A percentile compares a stretch with the other conserved stretches of the same genome.
Conservation (phyloP, 2,888 invertebrate genomes). For the Dryococelus australis region DNA sequence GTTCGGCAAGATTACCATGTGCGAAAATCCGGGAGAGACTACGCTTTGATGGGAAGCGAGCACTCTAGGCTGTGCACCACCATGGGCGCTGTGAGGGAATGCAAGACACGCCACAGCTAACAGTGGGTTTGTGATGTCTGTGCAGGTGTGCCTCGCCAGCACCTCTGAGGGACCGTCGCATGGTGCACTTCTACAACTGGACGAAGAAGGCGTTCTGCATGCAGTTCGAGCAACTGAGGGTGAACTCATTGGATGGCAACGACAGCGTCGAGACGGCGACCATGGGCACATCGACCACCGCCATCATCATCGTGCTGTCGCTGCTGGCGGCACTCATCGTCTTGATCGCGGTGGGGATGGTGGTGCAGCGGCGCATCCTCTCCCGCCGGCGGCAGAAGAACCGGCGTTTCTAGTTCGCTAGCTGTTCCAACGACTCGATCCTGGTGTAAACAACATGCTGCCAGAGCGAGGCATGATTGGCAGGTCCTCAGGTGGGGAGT, state of each 20-base stretch:
- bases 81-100: no score
- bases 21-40: no score
- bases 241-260: background rate
- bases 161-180: constrained; percentile 59
- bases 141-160: constrained; percentile 64
- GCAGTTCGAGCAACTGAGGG: constrained; percentile 45
- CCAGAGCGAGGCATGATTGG: constrained; percentile 31
- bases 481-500: no score
- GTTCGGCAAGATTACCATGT: no score
- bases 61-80: no score
- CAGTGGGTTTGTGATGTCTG: background rate
- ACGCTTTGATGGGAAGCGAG: no score
- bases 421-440: no score
- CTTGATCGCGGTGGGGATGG: constrained; percentile 36
- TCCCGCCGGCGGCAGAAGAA: constrained; percentile 31
- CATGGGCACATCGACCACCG: constrained; percentile 31
- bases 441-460: background rate
- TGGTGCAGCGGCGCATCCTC: constrained; percentile 36
- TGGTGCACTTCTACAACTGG: constrained; percentile 70
- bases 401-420: constrained; percentile 31
- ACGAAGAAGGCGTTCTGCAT: constrained; percentile 62
- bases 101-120: no score
- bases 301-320: constrained; percentile 32
- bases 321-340: constrained; percentile 16
- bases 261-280: background rate